phyloP scores from a whole-genome alignment of 1,140 invertebrate species.

The Coelopa frigida region DNA sequence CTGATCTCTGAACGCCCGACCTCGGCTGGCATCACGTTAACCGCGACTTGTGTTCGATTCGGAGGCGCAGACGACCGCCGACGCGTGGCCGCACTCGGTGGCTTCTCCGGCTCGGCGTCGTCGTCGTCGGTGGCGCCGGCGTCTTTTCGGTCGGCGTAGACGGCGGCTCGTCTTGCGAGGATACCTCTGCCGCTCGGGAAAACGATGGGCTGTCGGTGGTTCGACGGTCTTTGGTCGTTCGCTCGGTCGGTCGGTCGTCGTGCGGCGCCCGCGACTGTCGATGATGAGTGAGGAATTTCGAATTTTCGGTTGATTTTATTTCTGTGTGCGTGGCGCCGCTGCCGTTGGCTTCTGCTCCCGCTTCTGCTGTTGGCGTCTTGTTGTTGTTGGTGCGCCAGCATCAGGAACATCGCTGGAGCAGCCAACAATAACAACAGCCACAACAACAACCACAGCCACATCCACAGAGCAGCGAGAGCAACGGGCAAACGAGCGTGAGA shows the following conservation, averaged over 20 bases:
- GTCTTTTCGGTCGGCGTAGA: too few species aligned
- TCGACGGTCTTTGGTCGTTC: too few species aligned
- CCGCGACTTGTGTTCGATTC: too few species aligned
- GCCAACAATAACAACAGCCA: background rate
- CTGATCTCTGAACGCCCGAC: too few species aligned
- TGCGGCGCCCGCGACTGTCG: too few species aligned
- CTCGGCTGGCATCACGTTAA: too few species aligned
- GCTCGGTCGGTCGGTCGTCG: too few species aligned
- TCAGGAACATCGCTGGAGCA: constrained; percentile 6
- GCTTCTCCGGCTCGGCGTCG: background rate
- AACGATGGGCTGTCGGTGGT: too few species aligned
- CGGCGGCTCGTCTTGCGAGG: too few species aligned
- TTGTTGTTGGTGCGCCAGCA: constrained; percentile 1
- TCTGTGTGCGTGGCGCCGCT: constrained; percentile 11
- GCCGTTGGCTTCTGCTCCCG: constrained; percentile 1
- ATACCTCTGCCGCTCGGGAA: too few species aligned
- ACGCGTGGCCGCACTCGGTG: constrained; percentile 6
- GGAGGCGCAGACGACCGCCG: too few species aligned
- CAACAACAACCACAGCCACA: constrained; percentile 1
- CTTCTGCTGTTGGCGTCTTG: constrained; percentile 1
- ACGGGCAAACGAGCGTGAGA: background rate
- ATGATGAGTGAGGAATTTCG: constrained; percentile 37
- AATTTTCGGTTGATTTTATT: constrained; percentile 42
- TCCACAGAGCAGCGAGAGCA: background rate
- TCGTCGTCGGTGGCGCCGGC: background rate